Conservation (phyloP, 1,140 invertebrate genomes). For the Zaprionus capensis region DNA sequence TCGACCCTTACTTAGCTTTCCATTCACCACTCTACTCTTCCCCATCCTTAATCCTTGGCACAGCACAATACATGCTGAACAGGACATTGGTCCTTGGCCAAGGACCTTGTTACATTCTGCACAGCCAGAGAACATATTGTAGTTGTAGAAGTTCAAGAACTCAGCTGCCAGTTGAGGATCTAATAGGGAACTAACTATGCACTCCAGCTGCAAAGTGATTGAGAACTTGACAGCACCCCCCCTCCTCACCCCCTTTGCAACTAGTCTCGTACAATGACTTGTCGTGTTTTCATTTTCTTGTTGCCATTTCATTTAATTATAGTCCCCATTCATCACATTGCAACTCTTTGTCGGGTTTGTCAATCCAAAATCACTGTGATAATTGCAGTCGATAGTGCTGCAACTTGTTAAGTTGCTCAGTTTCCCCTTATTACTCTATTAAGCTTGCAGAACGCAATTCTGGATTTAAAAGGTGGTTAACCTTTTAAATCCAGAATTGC, state of each 20-base stretch:
- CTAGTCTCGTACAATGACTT: not conserved
- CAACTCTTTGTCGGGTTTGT: conserved; percentile 14
- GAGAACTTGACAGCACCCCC: not conserved
- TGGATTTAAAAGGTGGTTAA: not conserved
- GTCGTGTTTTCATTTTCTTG: conserved; percentile 18
- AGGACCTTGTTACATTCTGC: conserved; percentile 27
- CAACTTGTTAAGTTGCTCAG: not conserved
- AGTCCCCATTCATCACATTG: conserved; percentile 19
- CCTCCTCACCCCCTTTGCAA: not conserved
- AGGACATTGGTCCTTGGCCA: conserved; percentile 26
- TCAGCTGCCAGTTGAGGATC: not conserved
- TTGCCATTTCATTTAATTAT: conserved; percentile 30
- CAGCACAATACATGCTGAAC: conserved; percentile 13
- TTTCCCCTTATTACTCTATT: too few relatives aligned
- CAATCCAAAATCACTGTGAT: conserved; percentile 8
- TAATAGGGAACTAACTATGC: conserved; percentile 24
- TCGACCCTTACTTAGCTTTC: conserved; percentile 9
- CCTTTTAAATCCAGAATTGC: too few relatives aligned
- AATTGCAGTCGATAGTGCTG: conserved; percentile 14
- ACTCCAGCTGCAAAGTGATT: conserved; percentile 20
- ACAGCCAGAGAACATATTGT: conserved; percentile 10
- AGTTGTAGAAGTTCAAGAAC: not conserved
- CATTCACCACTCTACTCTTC: not conserved
- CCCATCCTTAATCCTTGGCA: not conserved
- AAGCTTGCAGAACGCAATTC: too few relatives aligned